Evolutionary conservation across 2,888 invertebrate genomes (phyloP).

Genomic region (Pachycephus smyrnensis): DNA sequence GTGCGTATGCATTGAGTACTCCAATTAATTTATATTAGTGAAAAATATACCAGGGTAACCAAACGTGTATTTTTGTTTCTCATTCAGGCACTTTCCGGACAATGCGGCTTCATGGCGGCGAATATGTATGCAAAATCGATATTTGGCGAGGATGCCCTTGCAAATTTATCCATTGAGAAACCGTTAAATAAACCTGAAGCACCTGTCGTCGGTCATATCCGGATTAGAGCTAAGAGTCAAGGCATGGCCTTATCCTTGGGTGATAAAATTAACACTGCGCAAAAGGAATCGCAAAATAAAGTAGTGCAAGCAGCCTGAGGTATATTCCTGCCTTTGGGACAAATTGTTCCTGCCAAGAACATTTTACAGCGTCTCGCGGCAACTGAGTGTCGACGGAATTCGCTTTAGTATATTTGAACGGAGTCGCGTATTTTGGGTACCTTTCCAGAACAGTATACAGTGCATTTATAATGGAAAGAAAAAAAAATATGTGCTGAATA

Average conservation of each 20-base stretch:
- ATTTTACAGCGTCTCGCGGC: background rate
- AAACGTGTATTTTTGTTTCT: constrained; percentile 11
- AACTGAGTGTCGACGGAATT: background rate
- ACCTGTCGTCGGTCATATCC: constrained; percentile 95
- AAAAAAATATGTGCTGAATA: background rate
- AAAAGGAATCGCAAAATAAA: constrained; percentile 73
- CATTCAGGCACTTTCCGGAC: constrained; percentile 86
- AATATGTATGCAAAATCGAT: constrained; percentile 99
- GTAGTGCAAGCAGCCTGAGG: constrained; percentile 60
- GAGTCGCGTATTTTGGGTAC: background rate
- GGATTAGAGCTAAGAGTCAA: constrained; percentile 98
- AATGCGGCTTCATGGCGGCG: constrained; percentile 99
- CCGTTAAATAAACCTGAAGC: constrained; percentile 88
- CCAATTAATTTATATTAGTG: background rate
- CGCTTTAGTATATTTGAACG: background rate
- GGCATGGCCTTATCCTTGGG: constrained; percentile 99
- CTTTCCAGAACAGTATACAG: background rate
- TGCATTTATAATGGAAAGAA: background rate
- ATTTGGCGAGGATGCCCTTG: constrained; percentile 98
- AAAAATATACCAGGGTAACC: background rate
- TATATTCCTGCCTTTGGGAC: background rate
- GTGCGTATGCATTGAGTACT: constrained; percentile 58
- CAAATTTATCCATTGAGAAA: constrained; percentile 98
- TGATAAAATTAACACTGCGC: constrained; percentile 96
- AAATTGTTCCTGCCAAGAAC: background rate